Conservation (phyloP, 2,797 vertebrate species). For the Peromyscus melanophrys region DNA sequence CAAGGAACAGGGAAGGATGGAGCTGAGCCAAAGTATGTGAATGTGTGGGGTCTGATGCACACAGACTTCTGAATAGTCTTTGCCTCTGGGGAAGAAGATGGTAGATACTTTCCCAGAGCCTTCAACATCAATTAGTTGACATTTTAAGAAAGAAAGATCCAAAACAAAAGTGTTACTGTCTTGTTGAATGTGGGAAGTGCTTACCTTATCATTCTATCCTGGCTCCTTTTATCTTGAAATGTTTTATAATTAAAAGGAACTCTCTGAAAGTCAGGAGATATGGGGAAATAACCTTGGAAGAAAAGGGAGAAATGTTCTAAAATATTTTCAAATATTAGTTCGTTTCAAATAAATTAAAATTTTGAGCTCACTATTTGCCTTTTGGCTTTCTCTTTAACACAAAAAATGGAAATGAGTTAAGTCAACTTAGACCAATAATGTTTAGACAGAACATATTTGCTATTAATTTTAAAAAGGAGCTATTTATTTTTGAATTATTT, state of each 20-base stretch:
- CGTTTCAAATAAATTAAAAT: constrained; percentile 59
- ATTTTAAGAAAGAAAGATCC: constrained; percentile 6
- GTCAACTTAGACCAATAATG: constrained; percentile 37
- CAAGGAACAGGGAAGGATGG: not conserved
- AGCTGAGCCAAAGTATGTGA: not conserved
- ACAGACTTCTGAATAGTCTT: not conserved
- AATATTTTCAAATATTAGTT: constrained; percentile 70
- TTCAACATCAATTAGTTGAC: not conserved
- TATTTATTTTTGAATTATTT: constrained; percentile 64
- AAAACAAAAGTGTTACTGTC: not conserved
- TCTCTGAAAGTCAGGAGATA: not conserved
- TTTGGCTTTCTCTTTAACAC: constrained; percentile 10
- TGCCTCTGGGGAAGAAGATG: not conserved
- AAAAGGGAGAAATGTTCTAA: not conserved
- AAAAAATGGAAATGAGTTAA: constrained; percentile 49
- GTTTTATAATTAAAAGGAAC: not conserved
- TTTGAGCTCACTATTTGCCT: constrained; percentile 22
- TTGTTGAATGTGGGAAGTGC: not conserved
- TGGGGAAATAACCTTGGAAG: constrained; percentile 3
- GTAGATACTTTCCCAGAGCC: not conserved
- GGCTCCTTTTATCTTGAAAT: not conserved
- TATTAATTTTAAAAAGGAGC: constrained; percentile 54
- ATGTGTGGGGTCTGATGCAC: not conserved
- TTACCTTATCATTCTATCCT: not conserved
- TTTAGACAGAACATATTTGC: constrained; percentile 52